These are phyloP conservation scores for Poecilia wingei DNA, from an alignment of 2,797 vertebrate species.

Conservation along the genomic window DNA sequence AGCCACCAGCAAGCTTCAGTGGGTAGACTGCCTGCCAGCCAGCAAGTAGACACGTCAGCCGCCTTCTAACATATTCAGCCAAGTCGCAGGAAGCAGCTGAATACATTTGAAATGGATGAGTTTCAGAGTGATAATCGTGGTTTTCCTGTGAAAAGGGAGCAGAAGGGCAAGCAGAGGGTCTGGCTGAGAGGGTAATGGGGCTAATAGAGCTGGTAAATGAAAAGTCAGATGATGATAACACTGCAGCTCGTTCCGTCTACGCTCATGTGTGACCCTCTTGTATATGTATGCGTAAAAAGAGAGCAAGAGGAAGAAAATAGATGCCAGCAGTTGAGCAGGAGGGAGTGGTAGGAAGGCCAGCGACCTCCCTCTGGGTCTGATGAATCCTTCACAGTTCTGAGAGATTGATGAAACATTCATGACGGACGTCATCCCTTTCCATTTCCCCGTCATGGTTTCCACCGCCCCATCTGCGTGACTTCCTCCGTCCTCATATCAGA, in stretches of 20 bases:
- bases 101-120: slow-evolving; percentile 50
- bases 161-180: slow-evolving; percentile 66
- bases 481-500: slow-evolving; percentile 25
- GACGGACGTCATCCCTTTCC: slow-evolving; percentile 54
- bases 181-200: slow-evolving; percentile 69
- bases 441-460: slow-evolving; percentile 41
- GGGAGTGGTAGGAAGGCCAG: slow-evolving; percentile 48
- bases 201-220: slow-evolving; percentile 69
- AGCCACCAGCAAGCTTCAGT: slow-evolving; percentile 28
- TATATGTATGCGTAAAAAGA: slow-evolving; percentile 19
- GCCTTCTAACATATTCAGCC: slow-evolving; percentile 28
- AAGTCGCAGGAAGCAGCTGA: slow-evolving; percentile 46
- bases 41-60: slow-evolving; percentile 27
- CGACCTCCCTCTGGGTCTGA: slow-evolving; percentile 61
- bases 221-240: slow-evolving; percentile 65
- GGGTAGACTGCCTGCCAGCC: slow-evolving; percentile 9
- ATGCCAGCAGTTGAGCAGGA: slow-evolving; percentile 33
- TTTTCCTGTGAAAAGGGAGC: slow-evolving; percentile 57
- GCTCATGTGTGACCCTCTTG: slow-evolving; percentile 27
- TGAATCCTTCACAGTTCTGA: slow-evolving; percentile 67
- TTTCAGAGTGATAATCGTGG: slow-evolving; percentile 53
- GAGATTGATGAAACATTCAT: slow-evolving; percentile 76
- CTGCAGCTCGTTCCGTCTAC: slow-evolving; percentile 53
- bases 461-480: slow-evolving; percentile 26
- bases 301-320: slow-evolving; percentile 20